Evolutionary conservation across 2,888 invertebrate genomes (phyloP), one percentile per base, ranked within the genome.

Genomic region (Agapetus fuscipes): DNA sequence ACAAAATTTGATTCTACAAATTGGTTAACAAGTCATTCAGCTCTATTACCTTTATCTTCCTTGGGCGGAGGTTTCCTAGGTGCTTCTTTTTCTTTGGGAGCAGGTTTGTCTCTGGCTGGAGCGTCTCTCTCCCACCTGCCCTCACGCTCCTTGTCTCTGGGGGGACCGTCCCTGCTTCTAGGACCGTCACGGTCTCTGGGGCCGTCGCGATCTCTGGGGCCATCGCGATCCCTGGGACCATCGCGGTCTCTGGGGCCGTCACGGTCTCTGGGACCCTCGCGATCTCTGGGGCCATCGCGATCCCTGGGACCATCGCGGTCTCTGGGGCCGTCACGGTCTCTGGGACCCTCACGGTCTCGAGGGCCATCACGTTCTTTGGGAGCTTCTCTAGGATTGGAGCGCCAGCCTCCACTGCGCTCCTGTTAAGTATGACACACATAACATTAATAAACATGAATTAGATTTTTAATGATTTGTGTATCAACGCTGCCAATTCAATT

Each of bases 41-140:
- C n/a, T 57, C 59, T 61, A 44, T 10, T 16, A 68, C 67, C 64
- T 57, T 67, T 69, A 2, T 71, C 72, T 3, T 71, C 72, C 24
- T 69, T 63, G 3, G 60, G 57, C 27, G 59, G 61, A 40, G 60
- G 64, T 35, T 59, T 40, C 34, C 53, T 13, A 46, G 52, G 49
- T 26, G 45, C 34, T 28, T 49, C 48, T 37, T 39, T 35, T 25
- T 51, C 54, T 39, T 28, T 29, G 34, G 35, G 14, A 10, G 37
- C 16, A 30, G 37, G 17, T 41, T 32, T 28, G 34, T 45, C 20
- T 24, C 39, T 17, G 37, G 49, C 57, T 6, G 15, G 17, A 27
- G 17, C 30, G 2, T 55, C 54, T 29, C 57, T 56, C 1, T 48
- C 39, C 10, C 57, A 57, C 31, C 49, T 57, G 6, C 53, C 54